Evolutionary conservation across 2,797 vertebrate species (phyloP), one percentile per base, ranked within the genome.

Genomic region (Urocyon cinereoargenteus): DNA sequence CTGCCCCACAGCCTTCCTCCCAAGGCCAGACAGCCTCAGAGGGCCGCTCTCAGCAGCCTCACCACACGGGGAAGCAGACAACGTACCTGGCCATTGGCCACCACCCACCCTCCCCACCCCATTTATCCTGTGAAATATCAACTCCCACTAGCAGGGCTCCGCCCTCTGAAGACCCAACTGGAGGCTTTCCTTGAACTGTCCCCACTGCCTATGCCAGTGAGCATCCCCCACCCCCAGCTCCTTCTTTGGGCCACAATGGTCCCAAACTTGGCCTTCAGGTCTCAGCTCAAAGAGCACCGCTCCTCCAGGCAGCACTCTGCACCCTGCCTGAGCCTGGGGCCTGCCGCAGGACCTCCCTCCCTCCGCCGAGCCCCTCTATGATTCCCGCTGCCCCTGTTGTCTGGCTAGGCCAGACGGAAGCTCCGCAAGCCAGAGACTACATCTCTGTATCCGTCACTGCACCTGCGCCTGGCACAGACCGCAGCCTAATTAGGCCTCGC

Each of bases 391-490:
- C 51, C 34, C 85, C 88, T 94, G 86, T 5, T n/a, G 34, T 72
- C 75, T 24, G 16, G 53, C 70, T 84, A 40, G 28, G 83, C 26
- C 34, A 8, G 72, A 62, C 0, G 18, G 61, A 55, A 59, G 64
- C 62, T 75, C 82, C 57, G 10, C 3, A 28, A 14, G 13, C 64
- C 21, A 55, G 77, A 51, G 45, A n/a, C 49, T 3, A 4, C 16
- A 0, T 3, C 59, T 49, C 36, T 14, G 31, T 5, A 2, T 6
- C 70, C 18, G 3, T 13, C 1, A 2, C n/a, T 0, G 22, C 26
- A 40, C 57, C 75, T 24, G 68, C 16, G 36, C 75, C 70, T 22
- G 34, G 85, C 85, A 78, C 36, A 31, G 68, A 57, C 87, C 77
- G 6, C 51, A 4, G 66, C 59, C 95, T 75, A 24, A 90, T 53